A percentile compares a stretch with the other conserved stretches of the same genome.
phyloP scores from a whole-genome alignment of 2,113 vertebrate species.

The Origma solitaria region DNA sequence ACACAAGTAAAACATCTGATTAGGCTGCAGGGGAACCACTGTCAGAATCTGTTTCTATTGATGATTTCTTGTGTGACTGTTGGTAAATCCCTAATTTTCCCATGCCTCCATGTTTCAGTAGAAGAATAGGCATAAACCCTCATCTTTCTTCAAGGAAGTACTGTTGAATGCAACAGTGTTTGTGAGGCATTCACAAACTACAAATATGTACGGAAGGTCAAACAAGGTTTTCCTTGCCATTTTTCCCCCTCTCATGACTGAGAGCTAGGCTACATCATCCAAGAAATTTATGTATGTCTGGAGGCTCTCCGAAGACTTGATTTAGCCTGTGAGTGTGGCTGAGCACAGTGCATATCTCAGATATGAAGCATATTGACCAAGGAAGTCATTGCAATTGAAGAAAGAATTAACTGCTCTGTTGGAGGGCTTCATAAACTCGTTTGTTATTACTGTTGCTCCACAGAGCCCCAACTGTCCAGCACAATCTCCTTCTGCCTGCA shows the following conservation, averaged over 20 bases:
- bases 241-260: neutral
- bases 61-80: neutral
- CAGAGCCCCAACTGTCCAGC: slow-evolving; percentile 61
- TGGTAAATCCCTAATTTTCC: neutral
- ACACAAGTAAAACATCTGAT: neutral
- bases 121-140: neutral
- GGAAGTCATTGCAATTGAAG: slow-evolving; percentile 39
- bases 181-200: neutral
- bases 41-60: neutral
- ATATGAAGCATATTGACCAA: slow-evolving; percentile 18
- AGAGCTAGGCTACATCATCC: neutral
- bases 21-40: neutral
- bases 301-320: neutral
- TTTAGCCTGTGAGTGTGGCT: neutral
- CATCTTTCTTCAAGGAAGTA: neutral
- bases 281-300: neutral
- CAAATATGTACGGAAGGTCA: neutral
- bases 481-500: slow-evolving; percentile 42
- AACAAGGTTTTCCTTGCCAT: neutral
- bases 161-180: neutral
- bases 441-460: slow-evolving; percentile 38
- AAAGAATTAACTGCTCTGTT: slow-evolving; percentile 31
- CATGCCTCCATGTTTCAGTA: neutral
- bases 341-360: neutral
- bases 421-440: slow-evolving; percentile 35